Percentiles rank a stretch among this genome's conserved stretches.
Conservation (phyloP, 2,797 vertebrate species). For the Delichon dasypus region DNA sequence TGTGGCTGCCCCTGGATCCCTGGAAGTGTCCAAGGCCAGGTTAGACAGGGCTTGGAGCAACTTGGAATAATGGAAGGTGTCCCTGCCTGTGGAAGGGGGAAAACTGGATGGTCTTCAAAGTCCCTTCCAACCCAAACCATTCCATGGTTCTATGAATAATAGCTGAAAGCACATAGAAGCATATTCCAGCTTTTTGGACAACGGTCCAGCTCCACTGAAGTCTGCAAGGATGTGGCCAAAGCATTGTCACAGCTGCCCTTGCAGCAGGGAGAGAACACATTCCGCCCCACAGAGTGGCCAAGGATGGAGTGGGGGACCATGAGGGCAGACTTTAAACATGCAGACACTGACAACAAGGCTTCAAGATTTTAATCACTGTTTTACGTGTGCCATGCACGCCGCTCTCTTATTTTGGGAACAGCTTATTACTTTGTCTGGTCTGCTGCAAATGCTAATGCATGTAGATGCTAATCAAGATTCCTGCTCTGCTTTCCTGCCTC, state of each 20-base stretch:
- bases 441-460: constrained; percentile 52
- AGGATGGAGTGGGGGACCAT: background rate
- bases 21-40: background rate
- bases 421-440: constrained; percentile 35
- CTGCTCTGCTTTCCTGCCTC: background rate
- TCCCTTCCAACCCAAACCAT: background rate
- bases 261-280: background rate
- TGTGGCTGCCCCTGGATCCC: background rate
- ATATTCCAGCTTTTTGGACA: background rate
- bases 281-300: accelerated
- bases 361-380: background rate
- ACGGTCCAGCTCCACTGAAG: accelerated
- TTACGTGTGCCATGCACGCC: background rate
- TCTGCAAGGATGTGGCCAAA: accelerated
- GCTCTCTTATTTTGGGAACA: constrained; percentile 27
- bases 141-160: background rate
- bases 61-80: accelerated
- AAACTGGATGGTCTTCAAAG: background rate
- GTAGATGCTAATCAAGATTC: constrained; percentile 37
- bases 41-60: accelerated
- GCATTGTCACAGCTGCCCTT: background rate
- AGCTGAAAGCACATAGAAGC: background rate
- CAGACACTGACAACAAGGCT: background rate
- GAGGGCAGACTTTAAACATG: background rate
- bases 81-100: accelerated